Evolutionary conservation across 2,113 vertebrate species (phyloP).

Genomic region (Protobothrops flavoviridis): DNA sequence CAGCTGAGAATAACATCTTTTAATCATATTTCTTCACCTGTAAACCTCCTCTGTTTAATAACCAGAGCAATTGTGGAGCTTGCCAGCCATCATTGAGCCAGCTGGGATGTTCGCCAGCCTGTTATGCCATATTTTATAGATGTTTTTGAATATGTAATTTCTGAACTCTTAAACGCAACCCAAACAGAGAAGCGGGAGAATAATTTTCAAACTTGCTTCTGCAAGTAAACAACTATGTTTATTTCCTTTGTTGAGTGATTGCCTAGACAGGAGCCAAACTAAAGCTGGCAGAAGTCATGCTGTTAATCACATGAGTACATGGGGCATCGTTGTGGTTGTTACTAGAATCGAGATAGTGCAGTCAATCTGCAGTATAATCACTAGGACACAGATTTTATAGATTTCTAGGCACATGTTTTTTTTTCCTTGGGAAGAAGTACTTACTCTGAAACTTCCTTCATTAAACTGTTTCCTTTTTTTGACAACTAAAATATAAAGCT

Average conservation of each 20-base stretch:
- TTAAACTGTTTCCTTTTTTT: background rate
- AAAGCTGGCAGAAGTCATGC: background rate
- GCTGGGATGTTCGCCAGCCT: background rate
- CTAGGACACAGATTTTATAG: background rate
- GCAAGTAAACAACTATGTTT: background rate
- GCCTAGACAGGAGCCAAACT: background rate
- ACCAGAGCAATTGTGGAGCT: background rate
- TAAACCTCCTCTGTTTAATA: background rate
- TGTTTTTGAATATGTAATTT: background rate
- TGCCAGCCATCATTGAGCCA: background rate
- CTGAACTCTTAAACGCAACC: background rate
- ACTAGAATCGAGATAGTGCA: background rate
- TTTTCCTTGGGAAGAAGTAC: background rate
- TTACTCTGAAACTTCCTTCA: background rate
- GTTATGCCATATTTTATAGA: background rate
- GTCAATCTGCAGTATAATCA: background rate
- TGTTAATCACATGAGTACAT: background rate
- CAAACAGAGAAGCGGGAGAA: background rate
- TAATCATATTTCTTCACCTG: background rate
- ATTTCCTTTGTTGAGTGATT: background rate
- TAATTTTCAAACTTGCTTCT: background rate
- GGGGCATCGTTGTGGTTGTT: background rate
- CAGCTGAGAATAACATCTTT: background rate
- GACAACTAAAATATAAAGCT: background rate
- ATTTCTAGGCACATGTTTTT: background rate